Percentiles rank a stretch among this genome's conserved stretches.
phyloP scores from a whole-genome alignment of 2,113 vertebrate genomes.

The Cephalopholis sonnerati region DNA sequence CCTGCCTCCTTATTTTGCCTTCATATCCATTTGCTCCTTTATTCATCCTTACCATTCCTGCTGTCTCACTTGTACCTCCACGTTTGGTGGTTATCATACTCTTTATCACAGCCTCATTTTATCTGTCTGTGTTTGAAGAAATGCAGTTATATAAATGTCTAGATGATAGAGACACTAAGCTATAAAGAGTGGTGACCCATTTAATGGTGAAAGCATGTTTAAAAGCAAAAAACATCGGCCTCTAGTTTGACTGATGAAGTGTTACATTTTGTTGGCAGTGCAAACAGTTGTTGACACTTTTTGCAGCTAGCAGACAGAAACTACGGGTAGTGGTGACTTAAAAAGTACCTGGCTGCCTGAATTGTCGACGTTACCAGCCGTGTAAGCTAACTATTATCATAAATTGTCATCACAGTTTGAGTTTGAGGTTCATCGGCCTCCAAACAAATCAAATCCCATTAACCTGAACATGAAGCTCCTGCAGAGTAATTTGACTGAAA shows the following conservation, averaged over 20 bases:
- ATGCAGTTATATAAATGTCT: conserved; percentile 15
- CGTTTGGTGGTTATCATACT: background rate
- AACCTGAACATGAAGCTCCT: background rate
- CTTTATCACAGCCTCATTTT: background rate
- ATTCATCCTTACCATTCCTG: conserved; percentile 10
- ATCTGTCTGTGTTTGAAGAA: background rate
- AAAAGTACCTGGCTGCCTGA: conserved; percentile 1
- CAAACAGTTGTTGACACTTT: background rate
- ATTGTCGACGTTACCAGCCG: background rate
- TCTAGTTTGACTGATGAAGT: conserved; percentile 38
- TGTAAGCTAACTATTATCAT: conserved; percentile 18
- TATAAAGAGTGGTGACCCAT: background rate
- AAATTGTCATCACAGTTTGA: background rate
- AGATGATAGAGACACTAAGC: background rate
- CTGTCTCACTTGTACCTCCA: conserved; percentile 7
- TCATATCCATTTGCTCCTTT: background rate
- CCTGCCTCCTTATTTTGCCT: conserved; percentile 17
- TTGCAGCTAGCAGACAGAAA: background rate
- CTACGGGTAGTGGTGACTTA: background rate
- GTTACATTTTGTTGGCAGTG: conserved; percentile 16
- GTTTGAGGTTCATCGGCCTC: background rate
- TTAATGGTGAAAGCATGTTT: background rate
- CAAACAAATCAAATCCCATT: background rate
- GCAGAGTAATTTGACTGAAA: background rate
- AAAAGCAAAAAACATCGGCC: background rate